Evolutionary conservation across 2,113 vertebrate genomes (phyloP).

Genomic region (Dipodomys stephensi): DNA sequence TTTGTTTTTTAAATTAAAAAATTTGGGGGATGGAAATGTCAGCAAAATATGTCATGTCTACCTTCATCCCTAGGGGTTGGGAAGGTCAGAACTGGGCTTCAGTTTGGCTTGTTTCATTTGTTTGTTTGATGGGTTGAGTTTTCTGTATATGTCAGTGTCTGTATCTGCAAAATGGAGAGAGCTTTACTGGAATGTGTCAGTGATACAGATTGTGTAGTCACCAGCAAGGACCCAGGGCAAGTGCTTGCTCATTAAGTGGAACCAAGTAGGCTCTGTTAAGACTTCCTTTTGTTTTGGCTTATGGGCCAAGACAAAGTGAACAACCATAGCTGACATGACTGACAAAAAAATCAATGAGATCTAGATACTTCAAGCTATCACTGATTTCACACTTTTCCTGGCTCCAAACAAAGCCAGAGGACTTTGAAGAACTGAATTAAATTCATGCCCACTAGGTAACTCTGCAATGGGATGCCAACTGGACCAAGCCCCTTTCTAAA

Average conservation of each 20-base stretch:
- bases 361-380: too few relatives aligned
- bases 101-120: not conserved
- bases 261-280: not conserved
- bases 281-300: too few relatives aligned
- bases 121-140: not conserved
- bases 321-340: accelerated
- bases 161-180: not conserved
- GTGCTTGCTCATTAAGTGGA: not conserved
- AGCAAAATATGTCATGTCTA: constrained; percentile 43
- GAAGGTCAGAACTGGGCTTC: not conserved
- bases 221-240: not conserved
- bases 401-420: not conserved
- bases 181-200: not conserved
- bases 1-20: constrained; percentile 32
- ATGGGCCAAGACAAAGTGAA: not conserved
- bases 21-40: constrained; percentile 53
- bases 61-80: constrained; percentile 15
- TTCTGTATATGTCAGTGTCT: constrained; percentile 31
- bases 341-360: too few relatives aligned
- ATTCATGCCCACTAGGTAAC: not conserved
- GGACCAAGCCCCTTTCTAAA: not conserved
- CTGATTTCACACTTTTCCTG: not conserved
- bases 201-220: not conserved
- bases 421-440: not conserved
- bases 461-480: too few relatives aligned